phyloP scores from a whole-genome alignment of 2,113 vertebrate genomes.

The Marmota monax region DNA sequence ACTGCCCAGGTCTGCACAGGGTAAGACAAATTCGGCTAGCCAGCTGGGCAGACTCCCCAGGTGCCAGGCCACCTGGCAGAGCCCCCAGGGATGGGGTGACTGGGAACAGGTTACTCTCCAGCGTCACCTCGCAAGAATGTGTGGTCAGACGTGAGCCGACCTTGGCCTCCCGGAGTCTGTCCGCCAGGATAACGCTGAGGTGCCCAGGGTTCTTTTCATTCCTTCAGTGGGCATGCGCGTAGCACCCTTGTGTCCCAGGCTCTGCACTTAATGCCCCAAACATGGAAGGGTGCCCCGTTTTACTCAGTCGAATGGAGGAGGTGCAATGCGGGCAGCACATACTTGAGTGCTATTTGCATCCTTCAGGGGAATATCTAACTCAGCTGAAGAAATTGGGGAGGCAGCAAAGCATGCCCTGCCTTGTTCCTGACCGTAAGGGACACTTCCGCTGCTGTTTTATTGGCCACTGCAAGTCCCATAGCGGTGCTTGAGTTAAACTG shows the following conservation, averaged over 20 bases:
- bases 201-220: not conserved
- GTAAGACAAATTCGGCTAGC: not conserved
- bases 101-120: not conserved
- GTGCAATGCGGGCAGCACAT: rapidly evolving
- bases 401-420: not conserved
- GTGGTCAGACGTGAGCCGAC: not conserved
- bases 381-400: not conserved
- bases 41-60: not conserved
- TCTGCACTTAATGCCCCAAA: not conserved
- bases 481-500: not conserved
- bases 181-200: not conserved
- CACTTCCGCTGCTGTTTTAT: not conserved
- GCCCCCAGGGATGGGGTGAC: not conserved
- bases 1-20: slow-evolving; percentile 67
- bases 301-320: not conserved
- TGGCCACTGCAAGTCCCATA: not conserved
- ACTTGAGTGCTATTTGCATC: not conserved
- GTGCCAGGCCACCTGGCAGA: not conserved
- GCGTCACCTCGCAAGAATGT: not conserved
- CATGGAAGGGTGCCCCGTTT: not conserved
- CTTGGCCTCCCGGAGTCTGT: not conserved
- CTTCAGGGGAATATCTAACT: not conserved
- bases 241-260: not conserved
- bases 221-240: not conserved
- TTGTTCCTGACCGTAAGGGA: not conserved